phyloP scores from a whole-genome alignment of 2,113 vertebrate species.

The Tympanuchus pallidicinctus region DNA sequence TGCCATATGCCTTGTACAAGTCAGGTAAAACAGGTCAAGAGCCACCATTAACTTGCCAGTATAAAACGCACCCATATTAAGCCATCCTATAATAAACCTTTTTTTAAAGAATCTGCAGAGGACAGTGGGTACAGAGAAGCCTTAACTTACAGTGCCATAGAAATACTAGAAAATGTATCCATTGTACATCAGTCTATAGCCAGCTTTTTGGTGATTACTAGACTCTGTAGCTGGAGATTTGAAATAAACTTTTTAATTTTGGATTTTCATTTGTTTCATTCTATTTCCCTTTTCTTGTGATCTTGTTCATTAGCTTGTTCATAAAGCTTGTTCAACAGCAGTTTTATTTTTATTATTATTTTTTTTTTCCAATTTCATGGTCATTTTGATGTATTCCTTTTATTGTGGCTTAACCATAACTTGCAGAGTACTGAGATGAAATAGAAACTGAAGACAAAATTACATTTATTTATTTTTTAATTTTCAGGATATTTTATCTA shows the following conservation, averaged over 20 bases:
- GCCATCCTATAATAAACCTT: too few relatives aligned
- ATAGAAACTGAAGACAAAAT: background rate
- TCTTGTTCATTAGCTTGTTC: background rate
- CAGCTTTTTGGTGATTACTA: background rate
- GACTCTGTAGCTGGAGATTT: background rate
- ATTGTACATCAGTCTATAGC: background rate
- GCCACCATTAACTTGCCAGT: background rate
- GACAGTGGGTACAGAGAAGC: too few relatives aligned
- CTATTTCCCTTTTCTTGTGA: accelerated
- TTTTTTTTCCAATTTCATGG: background rate
- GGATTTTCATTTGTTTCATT: background rate
- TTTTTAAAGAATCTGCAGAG: background rate
- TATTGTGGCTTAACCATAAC: background rate
- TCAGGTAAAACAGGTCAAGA: background rate
- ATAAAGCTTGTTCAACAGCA: background rate
- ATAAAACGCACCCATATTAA: background rate
- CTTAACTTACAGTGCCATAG: background rate
- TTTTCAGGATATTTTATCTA: background rate
- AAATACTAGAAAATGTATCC: background rate
- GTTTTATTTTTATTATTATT: background rate
- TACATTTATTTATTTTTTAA: too few relatives aligned
- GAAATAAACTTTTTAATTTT: background rate
- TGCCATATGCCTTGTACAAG: too few relatives aligned
- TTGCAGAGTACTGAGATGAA: background rate
- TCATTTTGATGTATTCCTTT: background rate